Base-by-base conservation (phyloP, 2,113 vertebrate genomes). In the Oryzias melastigma region DNA sequence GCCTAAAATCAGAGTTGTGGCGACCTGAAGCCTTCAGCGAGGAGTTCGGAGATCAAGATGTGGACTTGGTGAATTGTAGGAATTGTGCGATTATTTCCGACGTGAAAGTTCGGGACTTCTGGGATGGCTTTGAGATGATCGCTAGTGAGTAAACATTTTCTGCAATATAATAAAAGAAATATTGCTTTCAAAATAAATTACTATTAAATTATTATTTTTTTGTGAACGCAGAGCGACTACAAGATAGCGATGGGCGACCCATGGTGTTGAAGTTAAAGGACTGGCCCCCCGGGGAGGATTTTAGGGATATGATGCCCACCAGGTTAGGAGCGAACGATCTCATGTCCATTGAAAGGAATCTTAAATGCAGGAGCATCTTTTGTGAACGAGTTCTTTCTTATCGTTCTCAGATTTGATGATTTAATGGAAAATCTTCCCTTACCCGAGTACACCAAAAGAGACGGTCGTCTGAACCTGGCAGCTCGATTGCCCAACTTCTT, bases 221-320 rank as follows among this genome's bases (percentile, higher is more conserved):
- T 77, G 46, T 77, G 49, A 63, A 72, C 65, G 77, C 73, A 99
- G 97, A 95, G 64, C 92, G 97, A 54, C 91, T 99, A 47, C 89
- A 93, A 68, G 95, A 97, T 62, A 85, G 85, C 27, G 97, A 98
- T 44, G 96, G 95, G 14, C 91, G 93, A 48, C 95, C 95, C 24
- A 99, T 99, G 97, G 97, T 99, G 79, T 91, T 99, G 43, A 99
- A 99, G 84, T 90, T 99, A 76, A 99, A 99, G 84, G 97, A 99
- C 4, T 99, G 97, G 97, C 97, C 97, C 77, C 97, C 97, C 44
- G 97, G 97, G 64, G 97, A 99, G 86, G 97, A 99, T 86, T 99
- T 99, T 43, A 92, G 96, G 73, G 97, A 99, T 86, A 99, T 98
- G 97, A 99, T 99, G 97, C 96, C 94, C 55, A 95, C 95, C 18